These are phyloP conservation scores for Antennarius striatus DNA, from an alignment of 2,113 vertebrate genomes.

Conservation along the genomic window DNA sequence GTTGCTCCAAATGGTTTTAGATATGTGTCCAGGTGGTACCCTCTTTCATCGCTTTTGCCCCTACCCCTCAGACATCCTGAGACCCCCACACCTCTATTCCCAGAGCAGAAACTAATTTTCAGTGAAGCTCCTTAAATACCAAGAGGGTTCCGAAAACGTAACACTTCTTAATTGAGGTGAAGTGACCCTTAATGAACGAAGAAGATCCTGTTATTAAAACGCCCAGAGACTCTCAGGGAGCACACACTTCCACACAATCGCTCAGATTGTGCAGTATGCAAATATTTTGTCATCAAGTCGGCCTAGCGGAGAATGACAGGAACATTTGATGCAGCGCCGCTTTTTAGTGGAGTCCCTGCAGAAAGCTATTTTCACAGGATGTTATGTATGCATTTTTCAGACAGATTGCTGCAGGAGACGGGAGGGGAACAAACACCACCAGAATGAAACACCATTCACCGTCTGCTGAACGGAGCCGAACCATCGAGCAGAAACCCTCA, in stretches of 20 bases:
- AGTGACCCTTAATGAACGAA: slow-evolving; percentile 1
- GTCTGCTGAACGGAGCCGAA: slow-evolving; percentile 57
- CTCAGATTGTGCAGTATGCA: slow-evolving; percentile 61
- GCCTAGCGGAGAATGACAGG: slow-evolving; percentile 66
- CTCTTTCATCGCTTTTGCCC: too few species aligned
- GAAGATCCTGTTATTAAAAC: not conserved
- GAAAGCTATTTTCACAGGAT: slow-evolving; percentile 75
- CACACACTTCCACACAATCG: slow-evolving; percentile 14
- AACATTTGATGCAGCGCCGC: slow-evolving; percentile 65
- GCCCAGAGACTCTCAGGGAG: not conserved
- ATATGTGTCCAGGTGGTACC: too few species aligned
- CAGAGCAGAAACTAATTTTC: not conserved
- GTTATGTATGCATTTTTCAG: slow-evolving; percentile 75
- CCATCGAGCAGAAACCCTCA: slow-evolving; percentile 33
- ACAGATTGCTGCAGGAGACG: slow-evolving; percentile 75
- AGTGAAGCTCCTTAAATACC: not conserved
- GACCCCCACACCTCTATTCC: not conserved
- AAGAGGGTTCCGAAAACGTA: not conserved
- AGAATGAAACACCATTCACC: slow-evolving; percentile 64
- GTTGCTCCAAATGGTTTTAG: too few species aligned
- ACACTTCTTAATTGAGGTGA: not conserved
- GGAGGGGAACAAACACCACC: slow-evolving; percentile 63
- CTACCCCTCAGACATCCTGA: not conserved
- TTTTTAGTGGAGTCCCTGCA: slow-evolving; percentile 71
- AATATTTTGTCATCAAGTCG: slow-evolving; percentile 70